Evolutionary conservation across 2,888 invertebrate genomes (phyloP).

Genomic region (Amblyjoppa proteus): DNA sequence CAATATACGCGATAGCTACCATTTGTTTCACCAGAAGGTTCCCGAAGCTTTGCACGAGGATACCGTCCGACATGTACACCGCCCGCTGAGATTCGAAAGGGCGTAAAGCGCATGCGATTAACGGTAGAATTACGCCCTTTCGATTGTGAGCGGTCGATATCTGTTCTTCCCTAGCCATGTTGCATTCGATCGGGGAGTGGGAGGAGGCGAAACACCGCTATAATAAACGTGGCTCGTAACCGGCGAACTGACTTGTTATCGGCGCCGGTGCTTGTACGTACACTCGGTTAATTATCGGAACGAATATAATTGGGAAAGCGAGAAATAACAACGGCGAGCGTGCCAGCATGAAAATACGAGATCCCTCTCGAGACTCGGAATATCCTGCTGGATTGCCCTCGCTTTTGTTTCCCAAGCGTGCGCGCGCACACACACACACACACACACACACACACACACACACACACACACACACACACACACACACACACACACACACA

Average conservation of each 20-base stretch:
- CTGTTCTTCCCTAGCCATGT: neutral
- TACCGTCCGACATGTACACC: neutral
- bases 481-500: too few species aligned
- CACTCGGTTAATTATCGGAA: constrained; percentile 64
- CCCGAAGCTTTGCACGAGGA: constrained; percentile 20
- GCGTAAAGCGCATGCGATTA: too few species aligned
- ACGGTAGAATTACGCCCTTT: too few species aligned
- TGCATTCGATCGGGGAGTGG: neutral
- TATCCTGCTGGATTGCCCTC: constrained; percentile 7
- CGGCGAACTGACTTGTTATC: constrained; percentile 42
- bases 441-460: too few species aligned
- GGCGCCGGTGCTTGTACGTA: constrained; percentile 20
- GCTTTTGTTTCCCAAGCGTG: constrained; percentile 6
- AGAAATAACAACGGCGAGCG: constrained; percentile 32
- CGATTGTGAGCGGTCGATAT: neutral
- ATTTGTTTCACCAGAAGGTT: constrained; percentile 4
- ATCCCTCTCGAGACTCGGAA: constrained; percentile 49
- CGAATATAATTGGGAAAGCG: constrained; percentile 63
- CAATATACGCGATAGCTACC: constrained; percentile 13
- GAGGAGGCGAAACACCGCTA: neutral
- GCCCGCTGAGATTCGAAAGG: too few species aligned
- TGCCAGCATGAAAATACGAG: constrained; percentile 34
- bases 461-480: too few species aligned
- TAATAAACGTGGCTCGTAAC: constrained; percentile 25
- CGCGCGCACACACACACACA: too few species aligned